Conservation (phyloP, 2,113 vertebrate species). For the Cnemophilus loriae region DNA sequence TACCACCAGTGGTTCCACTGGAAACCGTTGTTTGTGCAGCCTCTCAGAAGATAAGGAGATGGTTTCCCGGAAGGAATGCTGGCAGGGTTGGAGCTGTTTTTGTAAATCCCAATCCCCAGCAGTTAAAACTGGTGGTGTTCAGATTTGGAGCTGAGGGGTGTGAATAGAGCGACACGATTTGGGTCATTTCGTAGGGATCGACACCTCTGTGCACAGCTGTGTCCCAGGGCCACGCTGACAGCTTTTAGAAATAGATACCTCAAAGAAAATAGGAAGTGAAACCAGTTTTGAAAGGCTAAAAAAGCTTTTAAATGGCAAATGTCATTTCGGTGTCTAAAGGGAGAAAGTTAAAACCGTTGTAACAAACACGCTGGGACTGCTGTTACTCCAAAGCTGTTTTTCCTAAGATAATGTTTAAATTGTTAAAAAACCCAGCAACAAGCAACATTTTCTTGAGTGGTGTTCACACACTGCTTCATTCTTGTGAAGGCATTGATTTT, state of each 20-base stretch:
- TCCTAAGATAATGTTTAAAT: not conserved
- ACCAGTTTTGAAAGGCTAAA: not conserved
- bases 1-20: not conserved
- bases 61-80: not conserved
- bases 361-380: accelerated
- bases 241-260: not conserved
- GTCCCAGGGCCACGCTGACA: not conserved
- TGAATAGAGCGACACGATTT: not conserved
- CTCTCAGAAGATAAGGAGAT: not conserved
- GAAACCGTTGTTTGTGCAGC: not conserved
- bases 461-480: not conserved
- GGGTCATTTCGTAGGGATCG: not conserved
- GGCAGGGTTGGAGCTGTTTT: not conserved
- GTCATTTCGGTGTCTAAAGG: not conserved
- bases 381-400: not conserved
- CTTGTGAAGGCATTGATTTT: not conserved
- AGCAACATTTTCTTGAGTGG: not conserved
- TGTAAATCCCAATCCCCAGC: not conserved
- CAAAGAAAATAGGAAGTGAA: not conserved
- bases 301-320: not conserved
- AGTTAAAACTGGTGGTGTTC: not conserved
- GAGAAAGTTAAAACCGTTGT: not conserved
- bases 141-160: not conserved
- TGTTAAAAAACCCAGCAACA: not conserved
- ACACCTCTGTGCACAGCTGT: not conserved